Conservation (phyloP, 2,888 invertebrate genomes). For the Leptopterna dolabrata region DNA sequence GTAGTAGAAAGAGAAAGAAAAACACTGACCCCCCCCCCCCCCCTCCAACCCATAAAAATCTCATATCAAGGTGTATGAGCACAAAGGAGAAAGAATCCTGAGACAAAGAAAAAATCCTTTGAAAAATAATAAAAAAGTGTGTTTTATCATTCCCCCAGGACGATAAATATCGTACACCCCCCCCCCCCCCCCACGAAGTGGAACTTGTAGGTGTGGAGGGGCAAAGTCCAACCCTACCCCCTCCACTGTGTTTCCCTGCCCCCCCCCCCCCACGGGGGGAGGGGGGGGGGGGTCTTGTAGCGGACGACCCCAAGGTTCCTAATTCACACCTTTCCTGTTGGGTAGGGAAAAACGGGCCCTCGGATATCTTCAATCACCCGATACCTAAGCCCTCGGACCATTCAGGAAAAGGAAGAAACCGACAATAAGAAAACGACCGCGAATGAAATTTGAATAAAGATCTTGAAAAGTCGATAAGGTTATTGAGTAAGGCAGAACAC, state of each 20-base stretch:
- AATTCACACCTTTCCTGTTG: not conserved
- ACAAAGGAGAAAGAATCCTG: slow-evolving; percentile 4
- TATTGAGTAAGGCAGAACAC: slow-evolving; percentile 6
- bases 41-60: not conserved
- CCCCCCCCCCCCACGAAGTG: not conserved
- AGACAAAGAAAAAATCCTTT: slow-evolving; percentile 1
- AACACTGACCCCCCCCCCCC: not conserved
- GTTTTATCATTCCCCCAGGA: slow-evolving; percentile 51
- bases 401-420: not conserved
- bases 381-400: not conserved
- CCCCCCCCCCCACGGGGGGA: not conserved
- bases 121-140: slow-evolving; percentile 24
- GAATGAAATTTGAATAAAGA: slow-evolving; percentile 47
- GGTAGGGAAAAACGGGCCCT: not conserved
- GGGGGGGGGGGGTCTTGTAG: not conserved
- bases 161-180: slow-evolving; percentile 48
- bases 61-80: slow-evolving; percentile 4
- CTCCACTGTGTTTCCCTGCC: no score
- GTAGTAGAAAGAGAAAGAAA: not conserved
- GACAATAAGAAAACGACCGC: not conserved
- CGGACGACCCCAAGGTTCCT: not conserved
- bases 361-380: slow-evolving; percentile 4
- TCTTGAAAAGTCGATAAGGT: slow-evolving; percentile 25
- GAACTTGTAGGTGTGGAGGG: slow-evolving; percentile 43
- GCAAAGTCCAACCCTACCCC: slow-evolving; percentile 4